Conservation (phyloP, 2,113 vertebrate genomes). For the Indicator maculatus region DNA sequence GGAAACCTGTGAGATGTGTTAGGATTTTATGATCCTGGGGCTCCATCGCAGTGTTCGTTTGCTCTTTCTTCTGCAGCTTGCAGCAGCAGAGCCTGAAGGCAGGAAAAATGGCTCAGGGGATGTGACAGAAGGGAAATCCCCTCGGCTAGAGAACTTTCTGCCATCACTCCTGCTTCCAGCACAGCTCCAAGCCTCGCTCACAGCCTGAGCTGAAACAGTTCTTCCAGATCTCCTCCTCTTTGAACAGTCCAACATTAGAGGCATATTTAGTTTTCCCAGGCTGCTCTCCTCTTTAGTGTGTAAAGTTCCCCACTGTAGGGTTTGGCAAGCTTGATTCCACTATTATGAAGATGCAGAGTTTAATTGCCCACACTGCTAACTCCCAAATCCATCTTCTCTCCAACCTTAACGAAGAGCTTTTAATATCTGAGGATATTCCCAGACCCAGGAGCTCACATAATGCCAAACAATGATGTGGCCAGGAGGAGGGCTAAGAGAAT, state of each 20-base stretch:
- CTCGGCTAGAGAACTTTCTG: not conserved
- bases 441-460: not conserved
- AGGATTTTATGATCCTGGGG: constrained; percentile 17
- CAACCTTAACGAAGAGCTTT: not conserved
- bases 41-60: not conserved
- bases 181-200: not conserved
- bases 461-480: not conserved
- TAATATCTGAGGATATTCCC: not conserved
- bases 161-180: not conserved
- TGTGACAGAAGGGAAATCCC: not conserved
- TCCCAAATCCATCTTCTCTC: not conserved
- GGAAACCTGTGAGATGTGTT: constrained; percentile 5
- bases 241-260: not conserved
- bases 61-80: not conserved
- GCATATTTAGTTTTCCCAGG: not conserved
- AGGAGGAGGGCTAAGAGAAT: not conserved
- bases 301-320: not conserved
- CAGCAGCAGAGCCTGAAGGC: not conserved
- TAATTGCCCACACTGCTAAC: not conserved
- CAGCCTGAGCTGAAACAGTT: not conserved
- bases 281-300: not conserved
- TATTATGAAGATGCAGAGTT: not conserved
- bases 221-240: not conserved
- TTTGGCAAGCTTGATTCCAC: not conserved
- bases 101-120: not conserved